Evolutionary conservation across 2,113 vertebrate genomes (phyloP), one percentile per base, ranked within the genome.

Genomic region (Bufo gargarizans): DNA sequence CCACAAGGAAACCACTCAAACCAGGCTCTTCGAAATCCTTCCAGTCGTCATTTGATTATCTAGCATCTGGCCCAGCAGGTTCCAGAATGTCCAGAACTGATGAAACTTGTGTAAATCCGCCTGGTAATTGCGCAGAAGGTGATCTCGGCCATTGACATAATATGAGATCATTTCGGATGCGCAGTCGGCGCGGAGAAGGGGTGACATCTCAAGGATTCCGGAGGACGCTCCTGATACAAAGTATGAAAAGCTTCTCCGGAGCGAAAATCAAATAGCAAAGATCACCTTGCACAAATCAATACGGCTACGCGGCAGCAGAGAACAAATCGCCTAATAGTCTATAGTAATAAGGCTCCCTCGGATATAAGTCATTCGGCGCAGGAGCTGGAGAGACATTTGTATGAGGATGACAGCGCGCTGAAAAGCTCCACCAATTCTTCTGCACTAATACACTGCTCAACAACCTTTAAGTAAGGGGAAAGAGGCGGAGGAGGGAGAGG

Each of bases 211-310:
- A 88, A 82, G 67, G 78, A 82, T 81, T 78, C 76, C 3, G 6
- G 79, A 74, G 86, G 63, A 81, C 22, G 16, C 12, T 56, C 71
- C 12, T 65, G 71, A 50, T 53, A 55, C 71, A 67, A 82, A 65
- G 71, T 63, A 16, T 67, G 87, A 65, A 84, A 55, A 45, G 71
- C 55, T 88, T 65, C 81, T 83, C 80, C 78, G 22, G 55, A 56
- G 78, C 58, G 86, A 88, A 61, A 81, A 88, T 82, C 67, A 88
- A 88, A 88, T 83, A 77, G 71, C 87, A 77, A 76, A 88, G 87
- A 88, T 88, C 87, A 88, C 87, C 87, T 88, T 88, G 80, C 49
- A 83, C 87, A 88, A 88, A 88, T 88, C 87, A 88, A 88, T 88
- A 88, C n/a, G 6, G 56, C n/a, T 65, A 76, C 80, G 65, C 58